Conservation (phyloP, 2,113 vertebrate genomes). For the Diglossa brunneiventris region DNA sequence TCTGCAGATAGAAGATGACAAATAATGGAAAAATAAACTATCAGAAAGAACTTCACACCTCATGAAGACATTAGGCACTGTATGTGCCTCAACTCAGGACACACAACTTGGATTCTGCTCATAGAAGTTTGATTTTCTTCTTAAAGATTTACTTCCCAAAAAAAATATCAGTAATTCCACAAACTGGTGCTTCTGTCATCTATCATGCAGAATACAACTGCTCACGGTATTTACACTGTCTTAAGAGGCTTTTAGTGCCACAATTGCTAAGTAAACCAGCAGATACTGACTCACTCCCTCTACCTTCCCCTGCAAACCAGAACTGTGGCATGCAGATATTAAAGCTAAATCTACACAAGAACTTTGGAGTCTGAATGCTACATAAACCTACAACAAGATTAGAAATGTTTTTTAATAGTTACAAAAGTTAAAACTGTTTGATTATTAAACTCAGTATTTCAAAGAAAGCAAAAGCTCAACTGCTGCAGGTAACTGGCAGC, state of each 20-base stretch:
- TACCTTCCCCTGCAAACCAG: background rate
- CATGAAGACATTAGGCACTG: background rate
- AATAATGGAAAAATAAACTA: background rate
- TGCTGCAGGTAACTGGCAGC: background rate
- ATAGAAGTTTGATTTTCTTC: background rate
- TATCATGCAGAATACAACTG: background rate
- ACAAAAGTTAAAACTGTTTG: background rate
- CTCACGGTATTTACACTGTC: background rate
- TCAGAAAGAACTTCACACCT: background rate
- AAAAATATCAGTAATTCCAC: background rate
- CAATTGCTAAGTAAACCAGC: background rate
- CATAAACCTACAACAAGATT: background rate
- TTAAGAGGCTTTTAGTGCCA: background rate
- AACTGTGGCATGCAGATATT: background rate
- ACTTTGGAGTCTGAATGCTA: background rate
- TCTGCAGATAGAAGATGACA: background rate
- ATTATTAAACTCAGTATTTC: slow-evolving; percentile 1
- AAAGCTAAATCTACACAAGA: background rate
- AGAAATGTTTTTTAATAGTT: background rate
- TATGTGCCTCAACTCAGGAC: background rate
- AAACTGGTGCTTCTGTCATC: background rate
- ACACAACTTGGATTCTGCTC: background rate
- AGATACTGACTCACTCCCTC: background rate
- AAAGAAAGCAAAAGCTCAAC: background rate
- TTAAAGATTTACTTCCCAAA: background rate